Evolutionary conservation across 2,113 vertebrate genomes (phyloP).

Genomic region (Bos javanicus): DNA sequence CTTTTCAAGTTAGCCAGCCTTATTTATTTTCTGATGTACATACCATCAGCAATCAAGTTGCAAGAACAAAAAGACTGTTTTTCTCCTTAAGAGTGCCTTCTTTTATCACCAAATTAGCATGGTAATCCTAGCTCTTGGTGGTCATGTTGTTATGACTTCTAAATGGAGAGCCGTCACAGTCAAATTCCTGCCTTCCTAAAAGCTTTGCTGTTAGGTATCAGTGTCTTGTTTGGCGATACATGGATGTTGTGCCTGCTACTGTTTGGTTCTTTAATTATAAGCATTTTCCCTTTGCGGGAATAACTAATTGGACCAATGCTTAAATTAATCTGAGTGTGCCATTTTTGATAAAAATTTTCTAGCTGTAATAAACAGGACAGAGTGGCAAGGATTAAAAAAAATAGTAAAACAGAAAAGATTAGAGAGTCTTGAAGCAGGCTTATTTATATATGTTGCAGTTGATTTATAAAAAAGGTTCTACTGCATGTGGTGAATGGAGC

Average conservation of each 20-base stretch:
- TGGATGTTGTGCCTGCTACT: slow-evolving; percentile 53
- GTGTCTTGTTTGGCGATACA: slow-evolving; percentile 57
- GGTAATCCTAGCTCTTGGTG: slow-evolving; percentile 32
- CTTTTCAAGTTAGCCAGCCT: slow-evolving; percentile 56
- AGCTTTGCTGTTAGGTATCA: slow-evolving; percentile 34
- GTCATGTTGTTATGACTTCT: slow-evolving; percentile 41
- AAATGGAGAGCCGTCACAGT: slow-evolving; percentile 43
- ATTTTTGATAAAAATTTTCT: slow-evolving; percentile 44
- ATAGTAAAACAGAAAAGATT: not conserved
- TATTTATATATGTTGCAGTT: not conserved
- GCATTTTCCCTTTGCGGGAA: slow-evolving; percentile 55
- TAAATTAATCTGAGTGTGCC: slow-evolving; percentile 29
- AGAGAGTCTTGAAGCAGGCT: not conserved
- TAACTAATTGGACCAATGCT: slow-evolving; percentile 61
- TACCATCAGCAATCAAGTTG: slow-evolving; percentile 61
- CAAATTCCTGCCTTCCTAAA: slow-evolving; percentile 30
- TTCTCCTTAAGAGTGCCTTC: slow-evolving; percentile 68
- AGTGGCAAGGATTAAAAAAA: not conserved
- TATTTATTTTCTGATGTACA: slow-evolving; percentile 65
- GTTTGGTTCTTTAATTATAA: slow-evolving; percentile 53
- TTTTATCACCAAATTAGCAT: slow-evolving; percentile 64
- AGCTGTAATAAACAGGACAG: not conserved
- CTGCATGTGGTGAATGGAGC: not conserved
- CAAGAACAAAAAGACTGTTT: slow-evolving; percentile 68
- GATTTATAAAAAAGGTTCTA: not conserved